Conservation (phyloP, 2,113 vertebrate species). For the Eulacestoma nigropectus region DNA sequence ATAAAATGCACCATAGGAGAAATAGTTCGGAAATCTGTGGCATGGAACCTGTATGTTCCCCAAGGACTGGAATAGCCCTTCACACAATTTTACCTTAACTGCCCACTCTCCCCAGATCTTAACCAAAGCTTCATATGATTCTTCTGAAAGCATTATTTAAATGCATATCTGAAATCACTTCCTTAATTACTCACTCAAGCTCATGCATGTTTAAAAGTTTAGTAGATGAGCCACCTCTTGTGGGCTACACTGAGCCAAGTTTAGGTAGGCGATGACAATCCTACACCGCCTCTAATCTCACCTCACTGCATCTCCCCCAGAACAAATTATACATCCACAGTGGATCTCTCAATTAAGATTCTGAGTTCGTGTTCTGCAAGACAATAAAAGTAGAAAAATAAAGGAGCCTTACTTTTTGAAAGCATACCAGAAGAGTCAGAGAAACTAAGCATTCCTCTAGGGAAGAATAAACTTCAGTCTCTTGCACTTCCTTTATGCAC, state of each 20-base stretch:
- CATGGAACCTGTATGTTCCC: not conserved
- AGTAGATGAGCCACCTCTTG: not conserved
- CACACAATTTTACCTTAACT: not conserved
- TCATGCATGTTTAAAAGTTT: not conserved
- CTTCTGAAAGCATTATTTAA: not conserved
- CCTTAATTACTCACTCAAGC: constrained; percentile 30
- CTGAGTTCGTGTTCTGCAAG: not conserved
- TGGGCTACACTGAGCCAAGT: not conserved
- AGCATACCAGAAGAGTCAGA: not conserved
- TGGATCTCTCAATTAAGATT: not conserved
- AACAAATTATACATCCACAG: not conserved
- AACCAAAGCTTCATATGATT: not conserved
- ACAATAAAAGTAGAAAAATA: not conserved
- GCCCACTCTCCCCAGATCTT: not conserved
- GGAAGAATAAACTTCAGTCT: constrained; percentile 48
- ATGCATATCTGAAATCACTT: not conserved
- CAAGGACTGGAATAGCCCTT: not conserved
- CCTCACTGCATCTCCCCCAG: not conserved
- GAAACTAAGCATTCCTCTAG: constrained; percentile 20
- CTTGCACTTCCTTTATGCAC: constrained; percentile 26
- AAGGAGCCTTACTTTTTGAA: not conserved
- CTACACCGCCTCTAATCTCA: not conserved
- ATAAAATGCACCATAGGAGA: not conserved
- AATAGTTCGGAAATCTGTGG: not conserved
- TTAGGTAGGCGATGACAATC: not conserved